Evolutionary conservation across 2,888 invertebrate species (phyloP).

Genomic region (Thymelicus sylvestris): DNA sequence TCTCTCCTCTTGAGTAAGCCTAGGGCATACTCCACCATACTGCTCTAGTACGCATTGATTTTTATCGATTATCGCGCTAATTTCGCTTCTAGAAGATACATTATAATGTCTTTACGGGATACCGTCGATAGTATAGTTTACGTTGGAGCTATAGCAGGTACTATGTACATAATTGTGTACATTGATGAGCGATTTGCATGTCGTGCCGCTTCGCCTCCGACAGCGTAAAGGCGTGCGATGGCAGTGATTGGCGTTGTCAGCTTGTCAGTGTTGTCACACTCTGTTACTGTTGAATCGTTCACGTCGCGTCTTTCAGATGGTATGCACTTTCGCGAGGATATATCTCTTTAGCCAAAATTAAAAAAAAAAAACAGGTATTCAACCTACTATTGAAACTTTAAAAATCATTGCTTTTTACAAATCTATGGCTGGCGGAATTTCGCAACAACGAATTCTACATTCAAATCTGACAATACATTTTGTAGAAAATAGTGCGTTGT

Average conservation of each 20-base stretch:
- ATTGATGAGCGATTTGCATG: slow-evolving; percentile 9
- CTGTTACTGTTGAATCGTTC: not conserved
- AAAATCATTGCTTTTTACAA: not conserved
- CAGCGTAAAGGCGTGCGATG: not conserved
- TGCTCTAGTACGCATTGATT: too few relatives aligned
- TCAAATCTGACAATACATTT: not conserved
- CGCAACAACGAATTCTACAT: not conserved
- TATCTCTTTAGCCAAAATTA: too few relatives aligned
- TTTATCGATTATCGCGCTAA: too few relatives aligned
- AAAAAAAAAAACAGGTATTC: too few relatives aligned
- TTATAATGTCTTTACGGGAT: too few relatives aligned
- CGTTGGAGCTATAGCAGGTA: not conserved
- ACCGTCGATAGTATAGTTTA: too few relatives aligned
- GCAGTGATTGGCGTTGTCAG: not conserved
- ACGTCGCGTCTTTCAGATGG: not conserved
- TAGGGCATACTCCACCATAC: too few relatives aligned
- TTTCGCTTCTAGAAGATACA: too few relatives aligned
- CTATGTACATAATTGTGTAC: not conserved
- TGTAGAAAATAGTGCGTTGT: not conserved
- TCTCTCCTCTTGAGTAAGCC: too few relatives aligned
- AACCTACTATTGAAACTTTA: too few relatives aligned
- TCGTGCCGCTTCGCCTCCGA: slow-evolving; percentile 1
- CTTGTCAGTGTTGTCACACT: too few relatives aligned
- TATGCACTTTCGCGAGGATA: slow-evolving; percentile 4
- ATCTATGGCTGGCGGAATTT: not conserved